These are phyloP conservation scores for Drosophila anomelani DNA, from an alignment of 2,888 invertebrate species.

Conservation along the genomic window DNA sequence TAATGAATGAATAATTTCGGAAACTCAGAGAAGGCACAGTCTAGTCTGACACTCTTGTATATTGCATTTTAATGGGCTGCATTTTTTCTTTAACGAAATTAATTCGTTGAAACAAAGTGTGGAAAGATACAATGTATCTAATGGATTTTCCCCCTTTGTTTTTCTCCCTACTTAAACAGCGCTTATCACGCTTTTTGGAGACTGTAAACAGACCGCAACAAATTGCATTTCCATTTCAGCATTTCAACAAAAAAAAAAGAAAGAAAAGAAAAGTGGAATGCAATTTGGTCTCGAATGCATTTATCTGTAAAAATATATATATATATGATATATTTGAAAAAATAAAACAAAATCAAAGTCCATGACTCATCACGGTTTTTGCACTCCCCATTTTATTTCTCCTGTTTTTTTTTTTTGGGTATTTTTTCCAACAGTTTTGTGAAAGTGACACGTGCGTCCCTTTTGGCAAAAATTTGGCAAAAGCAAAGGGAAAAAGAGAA, in stretches of 20 bases:
- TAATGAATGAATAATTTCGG: constrained; percentile 18
- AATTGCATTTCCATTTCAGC: constrained; percentile 63
- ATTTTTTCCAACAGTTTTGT: constrained; percentile 52
- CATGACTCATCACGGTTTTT: constrained; percentile 43
- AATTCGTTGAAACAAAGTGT: constrained; percentile 10
- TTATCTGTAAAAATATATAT: constrained; percentile 16
- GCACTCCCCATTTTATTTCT: constrained; percentile 18
- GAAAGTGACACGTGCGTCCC: constrained; percentile 69
- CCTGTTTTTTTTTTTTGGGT: constrained; percentile 1
- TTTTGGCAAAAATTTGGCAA: constrained; percentile 44
- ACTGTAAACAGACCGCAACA: constrained; percentile 66
- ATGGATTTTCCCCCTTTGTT: constrained; percentile 13
- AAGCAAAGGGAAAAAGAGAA: background rate
- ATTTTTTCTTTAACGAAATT: background rate
- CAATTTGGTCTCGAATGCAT: constrained; percentile 40
- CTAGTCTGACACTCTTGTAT: constrained; percentile 5
- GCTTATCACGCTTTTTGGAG: constrained; percentile 42
- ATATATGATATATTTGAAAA: background rate
- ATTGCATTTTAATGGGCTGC: constrained; percentile 19
- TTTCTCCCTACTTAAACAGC: constrained; percentile 16
- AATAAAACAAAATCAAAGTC: constrained; percentile 32
- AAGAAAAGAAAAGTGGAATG: constrained; percentile 52
- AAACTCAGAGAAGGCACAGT: background rate
- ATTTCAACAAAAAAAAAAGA: constrained; percentile 22
- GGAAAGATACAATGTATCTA: constrained; percentile 22